These are phyloP conservation scores for Sabellastarte sp. DNA, from an alignment of 2,888 invertebrate species.

Conservation along the genomic window DNA sequence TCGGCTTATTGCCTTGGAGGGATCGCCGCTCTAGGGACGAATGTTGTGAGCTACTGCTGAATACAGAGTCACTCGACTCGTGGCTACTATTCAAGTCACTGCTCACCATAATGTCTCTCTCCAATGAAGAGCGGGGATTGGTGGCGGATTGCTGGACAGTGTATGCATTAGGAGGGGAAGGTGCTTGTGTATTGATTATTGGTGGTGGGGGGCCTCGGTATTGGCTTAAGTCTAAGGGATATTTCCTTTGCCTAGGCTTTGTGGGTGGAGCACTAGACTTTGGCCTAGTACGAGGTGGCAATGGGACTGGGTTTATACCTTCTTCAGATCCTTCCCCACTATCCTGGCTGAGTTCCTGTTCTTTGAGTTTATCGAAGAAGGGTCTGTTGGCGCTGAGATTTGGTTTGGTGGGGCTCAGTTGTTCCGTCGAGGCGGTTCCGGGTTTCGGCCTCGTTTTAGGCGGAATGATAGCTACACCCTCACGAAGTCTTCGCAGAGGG, in stretches of 20 bases:
- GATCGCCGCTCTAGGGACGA: neutral
- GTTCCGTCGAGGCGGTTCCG: neutral
- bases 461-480: slow-evolving; percentile 33
- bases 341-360: slow-evolving; percentile 16
- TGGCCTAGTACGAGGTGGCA: neutral
- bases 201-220: neutral
- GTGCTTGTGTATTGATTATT: neutral
- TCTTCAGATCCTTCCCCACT: neutral
- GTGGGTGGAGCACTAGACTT: neutral
- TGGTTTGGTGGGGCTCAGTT: neutral
- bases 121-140: neutral
- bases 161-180: neutral
- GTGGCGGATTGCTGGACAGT: too few relatives aligned
- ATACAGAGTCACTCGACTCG: neutral
- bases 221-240: neutral
- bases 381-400: slow-evolving; percentile 18
- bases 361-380: slow-evolving; percentile 26
- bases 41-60: neutral
- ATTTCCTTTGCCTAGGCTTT: neutral
- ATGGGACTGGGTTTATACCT: neutral
- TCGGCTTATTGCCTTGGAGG: neutral
- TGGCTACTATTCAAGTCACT: neutral
- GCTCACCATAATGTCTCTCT: neutral
- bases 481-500: slow-evolving; percentile 68
- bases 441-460: slow-evolving; percentile 12